Conservation (phyloP, 2,113 vertebrate genomes). For the Ondatra zibethicus region DNA sequence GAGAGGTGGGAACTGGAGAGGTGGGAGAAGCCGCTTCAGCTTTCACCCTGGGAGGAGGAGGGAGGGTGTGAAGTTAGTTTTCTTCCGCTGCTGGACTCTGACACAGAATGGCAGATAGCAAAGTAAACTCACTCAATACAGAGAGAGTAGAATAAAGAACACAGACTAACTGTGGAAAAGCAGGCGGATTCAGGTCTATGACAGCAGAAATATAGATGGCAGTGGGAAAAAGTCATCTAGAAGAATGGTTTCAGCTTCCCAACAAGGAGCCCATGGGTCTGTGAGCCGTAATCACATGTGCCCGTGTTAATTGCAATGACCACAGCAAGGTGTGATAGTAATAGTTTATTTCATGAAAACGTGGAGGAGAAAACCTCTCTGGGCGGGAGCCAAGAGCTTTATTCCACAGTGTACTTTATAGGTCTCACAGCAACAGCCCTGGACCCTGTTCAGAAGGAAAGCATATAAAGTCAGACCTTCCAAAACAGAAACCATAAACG, state of each 20-base stretch:
- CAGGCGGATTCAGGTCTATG: not conserved
- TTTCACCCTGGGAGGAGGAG: rapidly evolving
- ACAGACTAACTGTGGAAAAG: rapidly evolving
- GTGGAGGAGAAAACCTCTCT: not conserved
- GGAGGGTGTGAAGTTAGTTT: rapidly evolving
- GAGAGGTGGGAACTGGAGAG: no score
- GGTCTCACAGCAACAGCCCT: not conserved
- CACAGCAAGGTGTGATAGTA: no score
- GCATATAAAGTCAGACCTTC: not conserved
- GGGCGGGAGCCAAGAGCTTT: not conserved
- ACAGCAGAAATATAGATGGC: rapidly evolving
- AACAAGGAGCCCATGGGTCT: not conserved
- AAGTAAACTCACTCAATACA: rapidly evolving
- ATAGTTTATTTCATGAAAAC: not conserved
- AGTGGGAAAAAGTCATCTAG: not conserved
- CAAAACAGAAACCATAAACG: no score
- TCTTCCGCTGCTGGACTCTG: rapidly evolving
- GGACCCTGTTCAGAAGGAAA: not conserved
- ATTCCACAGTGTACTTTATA: no score
- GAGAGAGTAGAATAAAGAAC: not conserved
- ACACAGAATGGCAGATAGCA: rapidly evolving
- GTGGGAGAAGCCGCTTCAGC: rapidly evolving
- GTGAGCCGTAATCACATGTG: not conserved
- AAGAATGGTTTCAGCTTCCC: not conserved
- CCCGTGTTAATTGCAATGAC: not conserved